Evolutionary conservation across 2,113 vertebrate species (phyloP).

Genomic region (Phalacrocorax aristotelis): DNA sequence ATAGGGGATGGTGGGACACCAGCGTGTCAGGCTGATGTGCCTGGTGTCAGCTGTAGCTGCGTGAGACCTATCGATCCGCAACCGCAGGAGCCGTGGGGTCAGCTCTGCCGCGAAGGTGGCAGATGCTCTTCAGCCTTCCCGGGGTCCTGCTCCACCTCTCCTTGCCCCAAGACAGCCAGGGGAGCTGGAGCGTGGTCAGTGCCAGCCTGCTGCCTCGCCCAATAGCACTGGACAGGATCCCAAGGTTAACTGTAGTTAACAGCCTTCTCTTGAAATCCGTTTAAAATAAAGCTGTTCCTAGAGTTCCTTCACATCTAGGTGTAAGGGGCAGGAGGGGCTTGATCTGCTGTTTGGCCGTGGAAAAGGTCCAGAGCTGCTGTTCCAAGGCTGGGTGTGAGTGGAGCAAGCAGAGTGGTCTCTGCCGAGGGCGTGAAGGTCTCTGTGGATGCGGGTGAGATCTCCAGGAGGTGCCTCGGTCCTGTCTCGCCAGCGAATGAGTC

Average conservation of each 20-base stretch:
- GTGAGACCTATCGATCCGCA: background rate
- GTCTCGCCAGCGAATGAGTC: background rate
- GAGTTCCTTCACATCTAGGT: background rate
- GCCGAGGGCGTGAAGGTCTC: background rate
- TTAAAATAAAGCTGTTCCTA: background rate
- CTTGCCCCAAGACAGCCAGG: background rate
- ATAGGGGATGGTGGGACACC: background rate
- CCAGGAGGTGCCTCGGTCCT: background rate
- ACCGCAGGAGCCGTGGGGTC: fast-evolving
- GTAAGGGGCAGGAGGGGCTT: background rate
- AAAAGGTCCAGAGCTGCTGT: background rate
- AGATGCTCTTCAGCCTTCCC: background rate
- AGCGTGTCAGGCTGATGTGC: fast-evolving
- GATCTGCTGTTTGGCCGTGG: background rate
- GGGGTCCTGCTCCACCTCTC: background rate
- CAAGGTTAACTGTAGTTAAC: background rate
- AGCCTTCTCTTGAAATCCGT: background rate
- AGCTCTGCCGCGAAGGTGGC: background rate
- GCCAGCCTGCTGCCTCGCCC: background rate
- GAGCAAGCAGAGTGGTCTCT: background rate
- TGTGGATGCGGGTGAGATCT: fast-evolving
- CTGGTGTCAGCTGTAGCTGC: background rate
- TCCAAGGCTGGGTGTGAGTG: background rate
- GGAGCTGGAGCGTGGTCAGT: background rate
- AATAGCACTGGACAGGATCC: background rate